These are phyloP conservation scores for Sminthurinus aureus DNA, from an alignment of 2,888 invertebrate species.

Conservation along the genomic window DNA sequence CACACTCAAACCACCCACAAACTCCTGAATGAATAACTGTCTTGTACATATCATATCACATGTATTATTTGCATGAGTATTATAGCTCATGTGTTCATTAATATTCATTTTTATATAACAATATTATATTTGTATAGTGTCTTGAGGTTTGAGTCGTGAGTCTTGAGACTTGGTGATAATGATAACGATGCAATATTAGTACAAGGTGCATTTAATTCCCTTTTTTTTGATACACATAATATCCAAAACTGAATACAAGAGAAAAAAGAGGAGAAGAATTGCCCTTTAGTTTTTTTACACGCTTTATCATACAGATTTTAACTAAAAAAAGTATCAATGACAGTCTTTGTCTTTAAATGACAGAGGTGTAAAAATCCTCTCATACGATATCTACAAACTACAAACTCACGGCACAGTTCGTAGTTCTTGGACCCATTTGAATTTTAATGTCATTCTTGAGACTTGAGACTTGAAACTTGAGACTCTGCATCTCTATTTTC, in stretches of 20 bases:
- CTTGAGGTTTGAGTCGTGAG: not conserved
- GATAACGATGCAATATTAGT: not conserved
- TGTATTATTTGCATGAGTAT: not conserved
- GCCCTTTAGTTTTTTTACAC: too few species aligned
- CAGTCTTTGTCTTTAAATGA: too few species aligned
- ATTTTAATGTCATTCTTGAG: not conserved
- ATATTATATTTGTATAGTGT: not conserved
- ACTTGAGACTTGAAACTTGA: too few species aligned
- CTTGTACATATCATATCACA: not conserved
- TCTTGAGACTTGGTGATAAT: too few species aligned
- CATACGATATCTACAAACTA: not conserved
- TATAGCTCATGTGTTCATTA: not conserved
- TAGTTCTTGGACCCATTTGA: not conserved
- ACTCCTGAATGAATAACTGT: not conserved
- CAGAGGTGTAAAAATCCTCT: too few species aligned
- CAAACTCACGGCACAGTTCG: not conserved
- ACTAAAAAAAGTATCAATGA: too few species aligned
- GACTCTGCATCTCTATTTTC: not conserved
- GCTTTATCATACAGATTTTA: too few species aligned
- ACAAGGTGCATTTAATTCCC: not conserved
- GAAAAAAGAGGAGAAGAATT: too few species aligned
- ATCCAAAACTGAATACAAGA: too few species aligned
- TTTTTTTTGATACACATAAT: not conserved
- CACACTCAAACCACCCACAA: not conserved
- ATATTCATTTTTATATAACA: constrained; percentile 5